phyloP scores from a whole-genome alignment of 2,113 vertebrate genomes.

The Engraulis encrasicolus region DNA sequence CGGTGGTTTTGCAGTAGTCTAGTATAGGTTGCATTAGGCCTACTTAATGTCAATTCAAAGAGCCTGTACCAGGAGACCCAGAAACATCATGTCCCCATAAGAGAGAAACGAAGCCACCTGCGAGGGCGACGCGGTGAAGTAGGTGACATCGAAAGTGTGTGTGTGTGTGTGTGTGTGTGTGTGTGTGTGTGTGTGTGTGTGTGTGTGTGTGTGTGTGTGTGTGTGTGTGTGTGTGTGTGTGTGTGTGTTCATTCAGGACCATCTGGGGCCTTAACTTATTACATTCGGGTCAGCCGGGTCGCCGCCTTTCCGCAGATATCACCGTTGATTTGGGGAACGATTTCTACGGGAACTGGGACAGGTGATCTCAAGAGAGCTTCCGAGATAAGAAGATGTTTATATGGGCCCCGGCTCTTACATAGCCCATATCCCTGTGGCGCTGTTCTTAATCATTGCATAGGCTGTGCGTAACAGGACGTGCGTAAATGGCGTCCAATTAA shows the following conservation, averaged over 20 bases:
- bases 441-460: not conserved
- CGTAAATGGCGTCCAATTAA: not conserved
- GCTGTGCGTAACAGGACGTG: not conserved
- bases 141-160: not conserved
- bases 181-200: no score
- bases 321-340: constrained; percentile 5
- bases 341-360: constrained; percentile 2
- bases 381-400: not conserved
- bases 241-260: no score
- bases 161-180: no score
- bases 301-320: not conserved
- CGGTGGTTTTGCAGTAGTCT: no score
- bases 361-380: not conserved
- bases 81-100: not conserved
- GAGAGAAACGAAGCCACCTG: not conserved
- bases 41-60: no score
- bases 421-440: not conserved
- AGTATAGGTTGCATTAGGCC: no score
- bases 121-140: not conserved
- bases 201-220: no score
- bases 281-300: not conserved
- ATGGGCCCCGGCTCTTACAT: not conserved
- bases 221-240: no score
- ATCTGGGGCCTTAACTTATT: constrained; percentile 17
- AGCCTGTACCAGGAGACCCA: not conserved